Conservation (phyloP, 1,140 invertebrate genomes). For the Drosophila setifemur region DNA sequence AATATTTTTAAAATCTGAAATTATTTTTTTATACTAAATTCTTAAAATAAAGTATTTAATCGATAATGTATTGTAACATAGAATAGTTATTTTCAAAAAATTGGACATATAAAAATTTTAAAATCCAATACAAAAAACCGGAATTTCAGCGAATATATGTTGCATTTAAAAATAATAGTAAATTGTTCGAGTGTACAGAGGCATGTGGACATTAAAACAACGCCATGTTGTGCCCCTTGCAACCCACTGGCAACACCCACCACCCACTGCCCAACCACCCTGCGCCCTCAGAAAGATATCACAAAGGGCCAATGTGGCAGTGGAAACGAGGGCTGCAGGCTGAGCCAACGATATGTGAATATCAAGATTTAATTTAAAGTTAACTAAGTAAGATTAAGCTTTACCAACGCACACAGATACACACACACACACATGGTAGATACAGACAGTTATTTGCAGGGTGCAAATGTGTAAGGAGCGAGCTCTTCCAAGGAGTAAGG, state of each 20-base stretch:
- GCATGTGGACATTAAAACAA: slow-evolving; percentile 70
- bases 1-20: no score
- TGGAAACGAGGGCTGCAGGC: neutral
- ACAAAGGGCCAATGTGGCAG: slow-evolving; percentile 10
- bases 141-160: no score
- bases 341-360: slow-evolving; percentile 70
- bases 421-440: slow-evolving; percentile 7
- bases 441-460: slow-evolving; percentile 41
- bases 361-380: slow-evolving; percentile 81
- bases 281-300: slow-evolving; percentile 37
- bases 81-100: no score
- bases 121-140: no score
- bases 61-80: no score
- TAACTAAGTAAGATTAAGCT: slow-evolving; percentile 81
- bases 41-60: no score
- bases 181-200: no score
- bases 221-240: slow-evolving; percentile 50
- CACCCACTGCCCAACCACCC: neutral
- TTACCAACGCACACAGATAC: slow-evolving; percentile 52
- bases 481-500: slow-evolving; percentile 4
- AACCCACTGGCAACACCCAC: neutral
- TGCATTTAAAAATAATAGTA: no score
- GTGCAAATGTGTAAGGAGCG: slow-evolving; percentile 47
- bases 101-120: no score
- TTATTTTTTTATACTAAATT: no score